These are phyloP conservation scores for Platycercus adscitus DNA, from an alignment of 2,113 vertebrate species.

Conservation along the genomic window DNA sequence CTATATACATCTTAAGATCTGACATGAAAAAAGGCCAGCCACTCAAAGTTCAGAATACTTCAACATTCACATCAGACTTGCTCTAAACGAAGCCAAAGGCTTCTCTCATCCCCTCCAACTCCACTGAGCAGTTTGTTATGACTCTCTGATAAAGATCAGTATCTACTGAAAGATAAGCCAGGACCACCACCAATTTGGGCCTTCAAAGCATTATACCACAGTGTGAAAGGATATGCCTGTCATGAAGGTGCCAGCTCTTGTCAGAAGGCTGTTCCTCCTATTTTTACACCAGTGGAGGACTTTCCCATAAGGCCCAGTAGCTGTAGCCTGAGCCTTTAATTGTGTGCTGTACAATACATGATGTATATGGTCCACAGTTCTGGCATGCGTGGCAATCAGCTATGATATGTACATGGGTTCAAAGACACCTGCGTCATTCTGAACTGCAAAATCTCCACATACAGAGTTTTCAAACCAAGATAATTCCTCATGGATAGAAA, in stretches of 20 bases:
- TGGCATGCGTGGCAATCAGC: fast-evolving
- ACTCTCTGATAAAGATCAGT: slow-evolving; percentile 74
- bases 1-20: background rate
- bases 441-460: background rate
- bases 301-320: background rate
- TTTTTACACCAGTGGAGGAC: background rate
- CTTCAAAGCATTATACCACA: slow-evolving; percentile 74
- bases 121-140: slow-evolving; percentile 63
- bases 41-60: background rate
- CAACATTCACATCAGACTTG: background rate
- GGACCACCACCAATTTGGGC: slow-evolving; percentile 63
- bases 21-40: background rate
- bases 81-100: background rate
- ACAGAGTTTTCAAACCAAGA: background rate
- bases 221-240: slow-evolving; percentile 73
- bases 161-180: slow-evolving; percentile 73
- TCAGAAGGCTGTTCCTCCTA: slow-evolving; percentile 24
- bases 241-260: slow-evolving; percentile 49
- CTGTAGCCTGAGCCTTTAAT: background rate
- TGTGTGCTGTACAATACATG: background rate
- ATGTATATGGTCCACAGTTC: fast-evolving
- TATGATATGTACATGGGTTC: fast-evolving
- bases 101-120: slow-evolving; percentile 36
- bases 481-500: fast-evolving
- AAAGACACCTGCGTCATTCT: background rate